A percentile compares a stretch with the other conserved stretches of the same genome.
These are phyloP conservation scores for Periparus ater DNA, from an alignment of 2,797 vertebrate genomes.

Conservation along the genomic window DNA sequence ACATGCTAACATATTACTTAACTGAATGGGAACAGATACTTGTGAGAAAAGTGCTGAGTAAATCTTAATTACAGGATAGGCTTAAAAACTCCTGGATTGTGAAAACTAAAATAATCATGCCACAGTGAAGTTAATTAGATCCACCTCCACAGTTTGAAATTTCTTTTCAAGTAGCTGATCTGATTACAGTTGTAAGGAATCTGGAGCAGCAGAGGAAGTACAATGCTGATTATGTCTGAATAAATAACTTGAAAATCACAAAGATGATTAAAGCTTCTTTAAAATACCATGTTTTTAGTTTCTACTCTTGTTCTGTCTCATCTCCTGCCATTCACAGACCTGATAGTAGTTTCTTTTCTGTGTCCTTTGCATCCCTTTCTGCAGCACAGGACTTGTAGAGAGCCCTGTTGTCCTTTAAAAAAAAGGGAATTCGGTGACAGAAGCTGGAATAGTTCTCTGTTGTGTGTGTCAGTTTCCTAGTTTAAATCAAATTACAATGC, in stretches of 20 bases:
- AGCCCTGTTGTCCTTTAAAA: background rate
- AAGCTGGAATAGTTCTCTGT: background rate
- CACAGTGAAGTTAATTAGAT: conserved; percentile 66
- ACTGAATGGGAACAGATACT: background rate
- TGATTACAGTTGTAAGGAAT: conserved; percentile 70
- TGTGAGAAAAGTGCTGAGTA: background rate
- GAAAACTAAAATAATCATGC: conserved; percentile 35
- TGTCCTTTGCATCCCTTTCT: background rate
- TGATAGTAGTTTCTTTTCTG: background rate
- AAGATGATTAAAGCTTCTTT: conserved; percentile 54
- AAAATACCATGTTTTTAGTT: conserved; percentile 54
- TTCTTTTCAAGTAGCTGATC: conserved; percentile 66
- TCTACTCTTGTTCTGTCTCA: conserved; percentile 26
- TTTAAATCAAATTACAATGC: conserved; percentile 20
- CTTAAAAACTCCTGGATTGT: conserved; percentile 30
- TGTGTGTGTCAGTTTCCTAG: background rate
- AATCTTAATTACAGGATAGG: conserved; percentile 52
- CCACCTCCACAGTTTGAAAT: conserved; percentile 52
- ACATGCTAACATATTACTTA: background rate
- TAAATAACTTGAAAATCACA: conserved; percentile 62
- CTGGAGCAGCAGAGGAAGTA: conserved; percentile 49
- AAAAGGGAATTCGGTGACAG: background rate
- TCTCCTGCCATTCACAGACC: background rate
- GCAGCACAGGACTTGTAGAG: background rate
- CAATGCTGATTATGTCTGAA: conserved; percentile 67